Evolutionary conservation across 2,113 vertebrate genomes (phyloP), one percentile per base, ranked within the genome.

Genomic region (Romanogobio albipinnatus): DNA sequence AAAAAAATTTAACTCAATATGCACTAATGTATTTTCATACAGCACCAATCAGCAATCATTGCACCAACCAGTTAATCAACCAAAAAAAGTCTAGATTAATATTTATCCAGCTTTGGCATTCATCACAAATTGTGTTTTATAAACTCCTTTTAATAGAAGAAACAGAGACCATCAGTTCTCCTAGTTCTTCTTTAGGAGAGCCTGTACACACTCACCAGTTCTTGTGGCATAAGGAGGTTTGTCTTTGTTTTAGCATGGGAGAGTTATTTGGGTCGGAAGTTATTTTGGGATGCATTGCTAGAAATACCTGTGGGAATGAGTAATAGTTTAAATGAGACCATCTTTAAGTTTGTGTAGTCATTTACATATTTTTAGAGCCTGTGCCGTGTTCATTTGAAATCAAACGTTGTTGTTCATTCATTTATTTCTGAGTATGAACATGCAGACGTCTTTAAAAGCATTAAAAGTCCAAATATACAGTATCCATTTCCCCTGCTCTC

Each of bases 231-330:
- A 86, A 76, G 59, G 78, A 86, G 84, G 78, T 86, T 64, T 75
- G 78, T 86, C 86, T 89, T 80, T 68, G 84, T 89, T 93, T 91
- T 92, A 83, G 83, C 88, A 74, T 90, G 91, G 92, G 91, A 89
- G 88, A 93, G 90, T 90, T 94, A 94, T 94, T 93, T 94, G 94
- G 94, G 94, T 94, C 94, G 93, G 88, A 84, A 91, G 92, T 91
- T 94, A 94, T 94, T 94, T 94, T 91, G 87, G 87, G 91, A 88
- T 90, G 93, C 94, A 92, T 94, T 94, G 92, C 93, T 93, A 92
- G 91, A 91, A 93, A 94, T 93, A 93, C 94, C 91, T 92, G 36
- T 84, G 94, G 93, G 93, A 94, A 81, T 89, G 90, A 92, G 68
- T 80, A 75, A 81, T 74, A 66, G 68, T 81, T 51, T 26, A 73